phyloP scores from a whole-genome alignment of 2,888 invertebrate species.

The Volucella zonaria region DNA sequence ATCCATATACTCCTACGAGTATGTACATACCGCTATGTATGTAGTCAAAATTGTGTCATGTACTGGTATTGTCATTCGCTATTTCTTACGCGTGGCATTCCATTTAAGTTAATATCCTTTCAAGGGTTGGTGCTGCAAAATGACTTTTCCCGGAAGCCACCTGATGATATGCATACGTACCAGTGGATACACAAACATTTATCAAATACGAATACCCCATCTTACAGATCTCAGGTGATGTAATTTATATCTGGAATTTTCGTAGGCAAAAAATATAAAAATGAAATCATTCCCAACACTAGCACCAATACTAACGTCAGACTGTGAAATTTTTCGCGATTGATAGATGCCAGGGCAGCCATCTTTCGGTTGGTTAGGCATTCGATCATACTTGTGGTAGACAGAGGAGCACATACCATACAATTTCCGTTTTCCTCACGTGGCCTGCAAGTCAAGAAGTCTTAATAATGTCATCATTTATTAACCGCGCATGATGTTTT shows the following conservation, averaged over 20 bases:
- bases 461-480: slow-evolving; percentile 41
- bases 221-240: neutral
- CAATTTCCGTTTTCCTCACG: slow-evolving; percentile 21
- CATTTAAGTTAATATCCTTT: neutral
- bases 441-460: slow-evolving; percentile 29
- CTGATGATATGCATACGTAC: neutral
- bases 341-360: slow-evolving; percentile 28
- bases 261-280: neutral
- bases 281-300: neutral
- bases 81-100: neutral
- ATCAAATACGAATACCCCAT: neutral
- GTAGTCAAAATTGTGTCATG: neutral
- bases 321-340: slow-evolving; percentile 6
- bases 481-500: slow-evolving; percentile 42
- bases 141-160: neutral
- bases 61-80: slow-evolving; percentile 2
- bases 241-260: neutral
- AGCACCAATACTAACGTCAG: neutral
- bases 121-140: neutral
- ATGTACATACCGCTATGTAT: neutral
- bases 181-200: neutral
- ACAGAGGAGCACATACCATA: slow-evolving; percentile 14
- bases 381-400: slow-evolving; percentile 11
- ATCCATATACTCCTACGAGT: too few species aligned
- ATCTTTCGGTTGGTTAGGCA: slow-evolving; percentile 8